Base-by-base conservation (phyloP, 2,797 vertebrate genomes). In the Sphenodon punctatus region DNA sequence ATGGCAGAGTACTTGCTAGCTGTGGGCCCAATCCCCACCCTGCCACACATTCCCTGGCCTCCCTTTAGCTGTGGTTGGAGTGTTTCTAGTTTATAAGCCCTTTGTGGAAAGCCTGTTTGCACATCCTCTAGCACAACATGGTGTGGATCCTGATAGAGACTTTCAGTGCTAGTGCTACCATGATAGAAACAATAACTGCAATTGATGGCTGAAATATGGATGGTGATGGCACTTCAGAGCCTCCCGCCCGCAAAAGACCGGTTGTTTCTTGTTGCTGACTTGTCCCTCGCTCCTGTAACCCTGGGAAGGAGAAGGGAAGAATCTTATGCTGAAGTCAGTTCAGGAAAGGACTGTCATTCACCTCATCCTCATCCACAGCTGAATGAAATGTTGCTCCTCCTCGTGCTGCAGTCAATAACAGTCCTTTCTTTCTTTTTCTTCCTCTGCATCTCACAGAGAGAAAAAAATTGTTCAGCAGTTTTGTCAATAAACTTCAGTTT, bases 381-480 rank as follows among this genome's bases (percentile, higher is more conserved):
- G 65, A 93, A 69, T 79, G 53, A 78, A 89, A 34, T 53, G 25
- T 84, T 84, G 80, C 84, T 75, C n/a, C n/a, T n/a, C n/a, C n/a
- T n/a, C n/a, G n/a, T n/a, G 72, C 46, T 58, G 84, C 53, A 89
- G 49, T 36, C 80, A 90, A 70, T 72, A 83, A 51, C 71, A 59
- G 58, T 85, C 75, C 68, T 88, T 78, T 85, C 56, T 72, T 68
- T 53, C 5, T 78, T 22, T 64, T 5, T 15, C 17, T 72, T 19
- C 30, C n/a, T 10, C 25, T 53, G 55, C 27, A 25, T 25, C 48
- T 80, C 38, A 82, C 59, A 38, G 65, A 82, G 34, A 68, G 23
- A 80, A 64, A 80, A 6, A 80, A 87, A 73, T 27, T 34, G 36
- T 73, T 80, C 56, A 46, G 25, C 78, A 34, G 11, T 63, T 83